Evolutionary conservation across 2,797 vertebrate genomes (phyloP).

Genomic region (Pantherophis vulpinus): DNA sequence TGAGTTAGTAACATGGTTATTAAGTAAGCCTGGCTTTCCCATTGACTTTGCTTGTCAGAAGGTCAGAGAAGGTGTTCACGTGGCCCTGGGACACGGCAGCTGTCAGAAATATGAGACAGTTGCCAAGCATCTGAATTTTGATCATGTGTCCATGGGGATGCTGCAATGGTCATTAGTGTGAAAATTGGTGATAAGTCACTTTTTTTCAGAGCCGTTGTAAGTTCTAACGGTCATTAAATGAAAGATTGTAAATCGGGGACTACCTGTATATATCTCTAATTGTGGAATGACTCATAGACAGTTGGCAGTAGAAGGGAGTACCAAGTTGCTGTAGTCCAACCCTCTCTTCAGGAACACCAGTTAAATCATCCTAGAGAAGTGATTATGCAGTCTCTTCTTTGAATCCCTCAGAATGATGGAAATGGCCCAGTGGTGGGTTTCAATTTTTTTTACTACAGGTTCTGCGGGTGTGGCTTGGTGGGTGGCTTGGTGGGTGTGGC

Average conservation of each 20-base stretch:
- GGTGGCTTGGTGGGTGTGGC: too few relatives aligned
- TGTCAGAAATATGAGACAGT: not conserved
- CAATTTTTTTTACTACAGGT: too few relatives aligned
- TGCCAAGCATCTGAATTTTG: not conserved
- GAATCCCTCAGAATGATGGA: not conserved
- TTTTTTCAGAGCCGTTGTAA: not conserved
- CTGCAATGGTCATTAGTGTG: not conserved
- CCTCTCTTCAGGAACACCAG: not conserved
- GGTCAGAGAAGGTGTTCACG: not conserved
- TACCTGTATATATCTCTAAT: constrained; percentile 29
- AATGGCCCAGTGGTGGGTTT: too few relatives aligned
- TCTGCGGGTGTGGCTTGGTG: too few relatives aligned
- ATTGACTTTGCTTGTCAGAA: not conserved
- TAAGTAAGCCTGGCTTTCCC: too few relatives aligned
- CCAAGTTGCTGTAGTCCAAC: not conserved
- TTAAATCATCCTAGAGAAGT: not conserved
- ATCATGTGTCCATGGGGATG: not conserved
- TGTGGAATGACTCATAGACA: not conserved
- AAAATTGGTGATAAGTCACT: not conserved
- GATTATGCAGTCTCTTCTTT: not conserved
- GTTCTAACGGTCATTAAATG: not conserved
- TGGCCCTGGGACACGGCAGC: not conserved
- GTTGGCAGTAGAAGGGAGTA: not conserved
- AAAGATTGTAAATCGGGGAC: not conserved
- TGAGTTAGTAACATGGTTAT: too few relatives aligned